Conservation (phyloP, 2,797 vertebrate genomes). For the Falco concolor region DNA sequence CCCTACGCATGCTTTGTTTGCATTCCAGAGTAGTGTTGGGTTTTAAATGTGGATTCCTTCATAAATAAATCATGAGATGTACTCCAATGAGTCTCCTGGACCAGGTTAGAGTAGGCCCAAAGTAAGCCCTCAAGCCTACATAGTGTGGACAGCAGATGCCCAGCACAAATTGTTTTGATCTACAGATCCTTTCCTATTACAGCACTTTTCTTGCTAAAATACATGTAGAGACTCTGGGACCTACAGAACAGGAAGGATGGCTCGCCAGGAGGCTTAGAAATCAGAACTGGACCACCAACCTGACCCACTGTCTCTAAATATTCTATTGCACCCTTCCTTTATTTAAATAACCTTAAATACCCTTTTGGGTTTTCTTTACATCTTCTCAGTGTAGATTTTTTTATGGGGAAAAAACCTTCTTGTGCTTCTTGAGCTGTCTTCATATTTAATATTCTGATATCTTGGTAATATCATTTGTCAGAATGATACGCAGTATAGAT, state of each 20-base stretch:
- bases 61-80: background rate
- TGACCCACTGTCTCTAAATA: background rate
- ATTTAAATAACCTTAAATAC: background rate
- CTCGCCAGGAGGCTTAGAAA: background rate
- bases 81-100: background rate
- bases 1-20: background rate
- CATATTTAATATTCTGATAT: slow-evolving; percentile 2
- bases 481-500: background rate
- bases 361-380: background rate
- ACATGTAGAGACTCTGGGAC: background rate
- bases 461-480: background rate
- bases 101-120: background rate
- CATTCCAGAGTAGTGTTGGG: background rate
- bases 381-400: background rate
- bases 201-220: background rate
- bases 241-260: background rate
- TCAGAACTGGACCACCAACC: background rate
- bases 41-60: background rate
- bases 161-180: background rate
- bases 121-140: background rate
- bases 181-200: background rate
- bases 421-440: background rate
- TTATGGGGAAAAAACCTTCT: background rate
- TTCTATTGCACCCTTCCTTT: background rate
- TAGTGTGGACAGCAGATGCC: background rate